Evolutionary conservation across 1,140 invertebrate genomes (phyloP), one percentile per base, ranked within the genome.

Genomic region (Nasonia vitripennis): DNA sequence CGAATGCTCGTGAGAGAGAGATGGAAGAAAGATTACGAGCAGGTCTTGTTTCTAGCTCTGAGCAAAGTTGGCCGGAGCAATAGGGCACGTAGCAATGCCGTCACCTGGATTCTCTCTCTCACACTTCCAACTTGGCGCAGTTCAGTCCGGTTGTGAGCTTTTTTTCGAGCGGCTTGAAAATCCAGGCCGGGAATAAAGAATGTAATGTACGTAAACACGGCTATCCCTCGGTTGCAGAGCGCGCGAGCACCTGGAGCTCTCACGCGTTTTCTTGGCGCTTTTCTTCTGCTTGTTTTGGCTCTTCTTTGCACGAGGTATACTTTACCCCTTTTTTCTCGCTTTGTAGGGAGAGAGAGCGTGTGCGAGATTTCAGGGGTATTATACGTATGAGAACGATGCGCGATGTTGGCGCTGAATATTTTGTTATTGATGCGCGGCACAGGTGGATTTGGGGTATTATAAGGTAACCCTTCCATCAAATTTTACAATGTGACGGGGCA

Each of bases 161-260:
- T 14, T 17, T 62, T 62, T 62, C 17, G 55, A 14, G 17, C 2
- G 20, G 55, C 17, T 17, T 20, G 55, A n/a, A 9, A 71, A 71
- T 71, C 23, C 23, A 71, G 70, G 27, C 7, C 71, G 41, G 6
- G 45, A 81, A 68, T 51, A 81, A n/a, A 73, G 68, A 73, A 73
- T 81, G 23, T 73, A 81, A 81, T 81, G 51, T 81, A 34, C 67
- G 34, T 45, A 80, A 41, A 80, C n/a, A 80, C 34, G 51, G 10
- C 27, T 78, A 37, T 37, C 3, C 34, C 4, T 37, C 5, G 34
- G 34, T 37, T 37, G 3, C 5, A 37, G 70, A 3, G 23, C 70
- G 34, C 31, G 1, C 17, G 70, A 12, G 23, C 70, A 71, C 31
- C 10, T 34, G 0, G 20, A 62, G 20, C 5, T n/a, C 20, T 62